phyloP scores from a whole-genome alignment of 2,113 vertebrate genomes.

The Siniperca chuatsi region DNA sequence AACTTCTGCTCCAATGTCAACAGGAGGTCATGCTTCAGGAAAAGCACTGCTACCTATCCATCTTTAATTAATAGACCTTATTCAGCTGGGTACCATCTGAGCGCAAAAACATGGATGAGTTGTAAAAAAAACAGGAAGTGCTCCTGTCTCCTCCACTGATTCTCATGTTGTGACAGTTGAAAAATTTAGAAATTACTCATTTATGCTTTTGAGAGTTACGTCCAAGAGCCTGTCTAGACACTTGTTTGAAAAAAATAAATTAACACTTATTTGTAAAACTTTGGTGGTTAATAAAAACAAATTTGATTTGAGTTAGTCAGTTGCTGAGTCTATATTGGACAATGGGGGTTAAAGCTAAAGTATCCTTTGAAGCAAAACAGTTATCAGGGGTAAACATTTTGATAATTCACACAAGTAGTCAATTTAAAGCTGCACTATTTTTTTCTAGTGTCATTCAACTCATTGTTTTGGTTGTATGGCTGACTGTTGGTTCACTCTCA shows the following conservation, averaged over 20 bases:
- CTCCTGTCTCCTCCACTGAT: constrained; percentile 65
- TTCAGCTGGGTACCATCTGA: constrained; percentile 73
- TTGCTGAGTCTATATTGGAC: constrained; percentile 14
- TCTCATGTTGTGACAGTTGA: constrained; percentile 63
- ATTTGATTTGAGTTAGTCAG: constrained; percentile 11
- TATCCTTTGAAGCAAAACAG: background rate
- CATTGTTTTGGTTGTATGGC: background rate
- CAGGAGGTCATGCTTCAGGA: constrained; percentile 79
- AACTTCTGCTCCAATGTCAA: constrained; percentile 79
- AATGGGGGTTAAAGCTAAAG: background rate
- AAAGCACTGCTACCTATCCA: constrained; percentile 72
- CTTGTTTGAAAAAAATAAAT: background rate
- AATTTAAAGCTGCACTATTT: constrained; percentile 13
- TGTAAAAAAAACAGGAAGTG: constrained; percentile 74
- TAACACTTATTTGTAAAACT: constrained; percentile 36
- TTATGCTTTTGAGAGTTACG: constrained; percentile 35
- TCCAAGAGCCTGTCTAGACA: constrained; percentile 9
- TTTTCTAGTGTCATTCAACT: background rate
- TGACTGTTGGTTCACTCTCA: background rate
- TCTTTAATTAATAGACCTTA: constrained; percentile 80
- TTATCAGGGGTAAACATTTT: background rate
- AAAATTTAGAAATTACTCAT: constrained; percentile 43
- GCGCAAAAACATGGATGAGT: constrained; percentile 72
- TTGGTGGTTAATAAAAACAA: background rate
- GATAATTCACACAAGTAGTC: background rate